phyloP scores from a whole-genome alignment of 2,888 invertebrate genomes.

The Spodoptera exigua region DNA sequence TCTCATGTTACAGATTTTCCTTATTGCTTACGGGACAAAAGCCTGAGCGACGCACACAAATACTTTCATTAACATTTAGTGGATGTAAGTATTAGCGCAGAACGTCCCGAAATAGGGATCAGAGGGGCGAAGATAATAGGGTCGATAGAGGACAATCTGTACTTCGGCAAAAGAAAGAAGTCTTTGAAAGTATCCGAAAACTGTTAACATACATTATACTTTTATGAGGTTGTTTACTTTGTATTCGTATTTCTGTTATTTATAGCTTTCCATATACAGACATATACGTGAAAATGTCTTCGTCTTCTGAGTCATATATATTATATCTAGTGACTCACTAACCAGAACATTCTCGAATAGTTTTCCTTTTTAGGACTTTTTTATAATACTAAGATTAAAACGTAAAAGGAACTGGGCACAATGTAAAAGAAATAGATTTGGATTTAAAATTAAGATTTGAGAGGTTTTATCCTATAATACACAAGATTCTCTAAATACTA shows the following conservation, averaged over 20 bases:
- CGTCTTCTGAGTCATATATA: not conserved
- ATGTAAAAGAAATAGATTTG: too few relatives aligned
- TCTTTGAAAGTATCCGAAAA: slow-evolving; percentile 43
- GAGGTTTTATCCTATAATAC: too few relatives aligned
- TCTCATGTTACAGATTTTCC: slow-evolving; percentile 5
- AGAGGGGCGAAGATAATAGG: slow-evolving; percentile 37
- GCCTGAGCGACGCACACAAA: slow-evolving; percentile 5
- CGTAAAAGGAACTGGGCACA: too few relatives aligned
- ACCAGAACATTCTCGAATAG: too few relatives aligned
- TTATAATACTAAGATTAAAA: too few relatives aligned
- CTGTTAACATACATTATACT: slow-evolving; percentile 38
- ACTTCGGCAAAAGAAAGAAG: slow-evolving; percentile 24
- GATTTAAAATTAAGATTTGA: too few relatives aligned
- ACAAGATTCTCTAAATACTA: too few relatives aligned
- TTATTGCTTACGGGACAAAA: slow-evolving; percentile 4
- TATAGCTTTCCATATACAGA: not conserved
- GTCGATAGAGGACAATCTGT: slow-evolving; percentile 30
- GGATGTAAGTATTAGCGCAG: slow-evolving; percentile 12
- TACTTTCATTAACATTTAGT: slow-evolving; percentile 26
- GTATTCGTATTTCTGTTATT: slow-evolving; percentile 10
- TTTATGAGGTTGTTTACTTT: slow-evolving; percentile 23
- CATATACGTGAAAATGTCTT: not conserved
- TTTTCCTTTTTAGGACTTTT: too few relatives aligned
- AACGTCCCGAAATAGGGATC: slow-evolving; percentile 36
- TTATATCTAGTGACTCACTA: too few relatives aligned